Conservation (phyloP, 2,113 vertebrate genomes). For the Eulacestoma nigropectus region DNA sequence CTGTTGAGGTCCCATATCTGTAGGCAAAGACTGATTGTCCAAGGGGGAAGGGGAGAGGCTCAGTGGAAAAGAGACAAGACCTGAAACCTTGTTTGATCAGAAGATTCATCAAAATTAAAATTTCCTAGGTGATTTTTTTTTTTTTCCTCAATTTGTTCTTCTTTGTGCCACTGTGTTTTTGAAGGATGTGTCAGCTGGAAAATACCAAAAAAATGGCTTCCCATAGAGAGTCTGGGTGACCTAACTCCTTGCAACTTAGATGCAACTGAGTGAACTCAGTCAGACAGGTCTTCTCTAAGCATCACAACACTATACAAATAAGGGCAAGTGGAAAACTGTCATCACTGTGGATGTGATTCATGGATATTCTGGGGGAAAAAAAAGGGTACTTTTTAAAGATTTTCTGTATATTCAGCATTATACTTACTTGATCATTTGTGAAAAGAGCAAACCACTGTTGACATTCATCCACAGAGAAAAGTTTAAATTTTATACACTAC, state of each 20-base stretch:
- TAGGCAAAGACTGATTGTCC: not conserved
- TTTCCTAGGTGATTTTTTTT: not conserved
- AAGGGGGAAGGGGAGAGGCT: not conserved
- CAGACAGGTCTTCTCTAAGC: not conserved
- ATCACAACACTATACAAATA: not conserved
- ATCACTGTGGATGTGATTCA: not conserved
- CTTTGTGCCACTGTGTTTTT: not conserved
- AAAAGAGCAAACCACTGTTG: conserved; percentile 32
- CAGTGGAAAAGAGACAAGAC: not conserved
- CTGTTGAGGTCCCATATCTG: accelerated
- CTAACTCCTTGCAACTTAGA: not conserved
- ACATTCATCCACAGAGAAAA: not conserved
- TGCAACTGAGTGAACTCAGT: not conserved
- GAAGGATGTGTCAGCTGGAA: not conserved
- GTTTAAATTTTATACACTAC: conserved; percentile 28
- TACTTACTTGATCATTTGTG: not conserved
- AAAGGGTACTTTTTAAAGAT: not conserved
- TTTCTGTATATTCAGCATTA: not conserved
- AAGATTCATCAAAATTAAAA: not conserved
- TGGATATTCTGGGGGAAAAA: not conserved
- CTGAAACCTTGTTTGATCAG: not conserved
- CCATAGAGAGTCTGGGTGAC: not conserved
- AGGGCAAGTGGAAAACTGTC: not conserved
- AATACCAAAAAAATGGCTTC: not conserved
- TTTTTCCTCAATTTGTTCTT: not conserved